phyloP scores from a whole-genome alignment of 2,113 vertebrate species.

The Psilopsiagon aymara region DNA sequence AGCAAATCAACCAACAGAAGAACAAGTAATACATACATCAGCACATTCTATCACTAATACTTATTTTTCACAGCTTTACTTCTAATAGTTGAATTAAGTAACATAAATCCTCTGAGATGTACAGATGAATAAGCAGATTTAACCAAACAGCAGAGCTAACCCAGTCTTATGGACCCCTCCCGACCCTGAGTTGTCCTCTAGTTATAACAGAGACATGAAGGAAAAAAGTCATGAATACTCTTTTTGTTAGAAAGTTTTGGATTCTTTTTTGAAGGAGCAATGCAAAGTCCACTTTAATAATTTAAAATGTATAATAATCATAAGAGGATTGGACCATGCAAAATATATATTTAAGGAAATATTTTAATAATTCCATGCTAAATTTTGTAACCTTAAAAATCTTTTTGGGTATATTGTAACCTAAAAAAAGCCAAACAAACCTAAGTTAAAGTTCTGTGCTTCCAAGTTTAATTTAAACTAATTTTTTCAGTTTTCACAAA shows the following conservation, averaged over 20 bases:
- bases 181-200: neutral
- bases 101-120: neutral
- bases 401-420: neutral
- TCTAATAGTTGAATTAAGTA: neutral
- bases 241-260: neutral
- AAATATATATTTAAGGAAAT: neutral
- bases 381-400: neutral
- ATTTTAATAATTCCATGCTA: neutral
- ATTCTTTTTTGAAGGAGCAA: neutral
- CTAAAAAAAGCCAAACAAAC: neutral
- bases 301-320: neutral
- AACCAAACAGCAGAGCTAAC: neutral
- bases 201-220: neutral
- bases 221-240: neutral
- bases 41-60: neutral
- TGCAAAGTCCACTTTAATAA: neutral
- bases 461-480: neutral
- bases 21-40: neutral
- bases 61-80: neutral
- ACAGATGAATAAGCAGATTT: neutral
- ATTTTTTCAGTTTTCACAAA: neutral
- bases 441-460: neutral
- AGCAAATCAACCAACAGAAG: slow-evolving; percentile 18
- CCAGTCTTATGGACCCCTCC: neutral
- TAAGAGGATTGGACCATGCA: neutral